Evolutionary conservation across 2,113 vertebrate species (phyloP).

Genomic region (Vulpes ferrilata): DNA sequence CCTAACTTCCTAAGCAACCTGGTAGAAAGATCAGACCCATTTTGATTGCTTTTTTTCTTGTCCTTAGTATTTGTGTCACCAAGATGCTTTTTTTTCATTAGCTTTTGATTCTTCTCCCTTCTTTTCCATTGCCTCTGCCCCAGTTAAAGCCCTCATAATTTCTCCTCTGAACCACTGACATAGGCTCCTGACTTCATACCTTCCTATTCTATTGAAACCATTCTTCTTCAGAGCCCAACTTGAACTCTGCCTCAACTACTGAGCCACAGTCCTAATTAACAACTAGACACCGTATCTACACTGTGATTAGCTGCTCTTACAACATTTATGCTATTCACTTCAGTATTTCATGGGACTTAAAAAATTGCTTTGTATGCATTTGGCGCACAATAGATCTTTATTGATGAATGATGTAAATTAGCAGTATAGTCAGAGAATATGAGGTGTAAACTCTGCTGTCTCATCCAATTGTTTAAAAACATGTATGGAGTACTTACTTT

Average conservation of each 20-base stretch:
- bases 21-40: neutral
- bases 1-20: neutral
- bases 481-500: neutral
- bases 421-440: neutral
- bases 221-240: neutral
- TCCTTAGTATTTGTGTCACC: neutral
- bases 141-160: neutral
- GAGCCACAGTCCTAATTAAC: neutral
- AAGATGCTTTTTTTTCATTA: neutral
- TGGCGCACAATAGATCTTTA: neutral
- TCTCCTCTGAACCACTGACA: neutral
- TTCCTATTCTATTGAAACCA: neutral
- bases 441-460: neutral
- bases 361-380: neutral
- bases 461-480: neutral
- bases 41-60: neutral
- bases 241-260: neutral
- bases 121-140: neutral
- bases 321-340: neutral
- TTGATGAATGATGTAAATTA: neutral
- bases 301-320: neutral
- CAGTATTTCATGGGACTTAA: neutral
- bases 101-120: conserved; percentile 5
- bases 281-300: neutral
- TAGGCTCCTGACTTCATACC: neutral